Conservation (phyloP, 2,888 invertebrate species). For the Teleogryllus oceanicus region DNA sequence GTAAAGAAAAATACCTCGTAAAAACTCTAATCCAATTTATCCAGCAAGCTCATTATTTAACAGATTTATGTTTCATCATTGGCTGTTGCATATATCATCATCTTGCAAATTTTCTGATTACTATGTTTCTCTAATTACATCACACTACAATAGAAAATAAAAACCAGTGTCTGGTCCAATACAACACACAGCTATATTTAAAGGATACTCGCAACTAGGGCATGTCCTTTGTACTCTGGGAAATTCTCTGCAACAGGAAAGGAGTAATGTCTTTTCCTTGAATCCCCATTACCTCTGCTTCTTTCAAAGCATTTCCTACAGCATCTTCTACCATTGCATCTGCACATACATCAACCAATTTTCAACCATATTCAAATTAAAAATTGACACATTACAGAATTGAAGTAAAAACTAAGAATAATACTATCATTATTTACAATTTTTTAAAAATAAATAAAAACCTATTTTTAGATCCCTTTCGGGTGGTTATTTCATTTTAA, state of each 20-base stretch:
- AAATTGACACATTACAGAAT: background rate
- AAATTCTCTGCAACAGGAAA: slow-evolving; percentile 75
- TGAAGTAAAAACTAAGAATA: background rate
- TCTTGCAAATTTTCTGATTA: too few species aligned
- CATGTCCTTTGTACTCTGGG: slow-evolving; percentile 77
- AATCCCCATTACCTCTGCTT: slow-evolving; percentile 60
- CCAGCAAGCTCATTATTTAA: too few species aligned
- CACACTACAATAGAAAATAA: too few species aligned
- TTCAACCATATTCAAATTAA: background rate
- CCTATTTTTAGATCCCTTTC: too few species aligned
- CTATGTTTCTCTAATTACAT: too few species aligned
- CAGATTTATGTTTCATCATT: too few species aligned
- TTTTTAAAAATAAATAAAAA: too few species aligned
- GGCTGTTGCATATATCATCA: too few species aligned
- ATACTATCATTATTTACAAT: background rate
- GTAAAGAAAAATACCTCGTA: too few species aligned
- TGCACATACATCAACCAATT: background rate
- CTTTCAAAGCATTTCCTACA: slow-evolving; percentile 64
- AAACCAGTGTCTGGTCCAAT: too few species aligned
- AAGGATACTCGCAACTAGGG: slow-evolving; percentile 82
- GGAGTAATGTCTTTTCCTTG: slow-evolving; percentile 90
- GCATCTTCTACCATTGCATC: slow-evolving; percentile 59
- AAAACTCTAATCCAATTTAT: too few species aligned
- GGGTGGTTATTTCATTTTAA: too few species aligned
- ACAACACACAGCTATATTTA: slow-evolving; percentile 36